Evolutionary conservation across 2,888 invertebrate genomes (phyloP).

Genomic region (Meteorus cinctellus): DNA sequence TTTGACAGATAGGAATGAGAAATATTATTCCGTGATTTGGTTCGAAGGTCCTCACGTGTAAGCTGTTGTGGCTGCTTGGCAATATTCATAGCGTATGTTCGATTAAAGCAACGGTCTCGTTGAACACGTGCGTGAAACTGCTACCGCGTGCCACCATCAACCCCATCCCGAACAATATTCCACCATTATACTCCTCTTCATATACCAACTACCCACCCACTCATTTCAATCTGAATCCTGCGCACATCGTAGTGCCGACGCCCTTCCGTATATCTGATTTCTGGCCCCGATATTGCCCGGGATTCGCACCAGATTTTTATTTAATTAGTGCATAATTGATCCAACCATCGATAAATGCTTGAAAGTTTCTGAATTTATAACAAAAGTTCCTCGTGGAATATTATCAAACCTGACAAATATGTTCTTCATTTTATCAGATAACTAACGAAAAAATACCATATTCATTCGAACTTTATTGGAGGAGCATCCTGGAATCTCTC

Average conservation of each 20-base stretch:
- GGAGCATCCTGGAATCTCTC: too few relatives aligned
- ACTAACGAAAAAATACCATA: too few relatives aligned
- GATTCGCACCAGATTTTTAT: neutral
- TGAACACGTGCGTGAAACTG: conserved; percentile 51
- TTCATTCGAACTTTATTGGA: too few relatives aligned
- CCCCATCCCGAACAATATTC: conserved; percentile 9
- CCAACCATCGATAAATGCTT: neutral
- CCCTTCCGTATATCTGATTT: conserved; percentile 40
- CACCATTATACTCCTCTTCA: conserved; percentile 14
- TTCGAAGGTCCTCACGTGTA: conserved; percentile 18
- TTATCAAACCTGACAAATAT: too few relatives aligned
- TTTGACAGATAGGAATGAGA: too few relatives aligned
- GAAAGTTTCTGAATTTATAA: too few relatives aligned
- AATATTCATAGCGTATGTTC: conserved; percentile 45
- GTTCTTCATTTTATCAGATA: too few relatives aligned
- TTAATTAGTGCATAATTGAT: neutral
- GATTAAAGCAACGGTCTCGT: conserved; percentile 50
- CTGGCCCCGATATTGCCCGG: conserved; percentile 23
- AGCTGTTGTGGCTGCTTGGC: conserved; percentile 27
- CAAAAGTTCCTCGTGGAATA: too few relatives aligned
- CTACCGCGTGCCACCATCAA: conserved; percentile 32
- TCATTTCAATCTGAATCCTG: conserved; percentile 37
- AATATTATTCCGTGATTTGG: too few relatives aligned
- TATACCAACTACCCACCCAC: conserved; percentile 9
- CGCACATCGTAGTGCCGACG: conserved; percentile 41